phyloP scores from a whole-genome alignment of 1,140 invertebrate genomes.

The Eupeodes corollae region DNA sequence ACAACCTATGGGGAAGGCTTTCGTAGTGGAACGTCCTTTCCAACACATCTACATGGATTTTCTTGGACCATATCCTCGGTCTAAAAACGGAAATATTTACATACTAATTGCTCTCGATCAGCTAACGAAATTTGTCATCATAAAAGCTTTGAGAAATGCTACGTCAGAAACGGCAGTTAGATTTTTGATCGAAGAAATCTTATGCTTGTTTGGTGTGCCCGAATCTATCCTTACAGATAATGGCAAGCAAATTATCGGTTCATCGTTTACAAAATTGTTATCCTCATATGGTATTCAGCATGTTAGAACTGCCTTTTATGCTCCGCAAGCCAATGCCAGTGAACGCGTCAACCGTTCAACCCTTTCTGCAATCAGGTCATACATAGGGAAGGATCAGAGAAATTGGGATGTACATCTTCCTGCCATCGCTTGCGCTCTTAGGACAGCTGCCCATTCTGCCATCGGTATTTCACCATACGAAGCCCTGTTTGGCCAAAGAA shows the following conservation, averaged over 20 bases:
- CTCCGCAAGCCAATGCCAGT: constrained; percentile 2
- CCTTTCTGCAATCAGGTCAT: constrained; percentile 1
- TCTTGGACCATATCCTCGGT: constrained; percentile 1
- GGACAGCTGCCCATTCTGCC: not conserved
- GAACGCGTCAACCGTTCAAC: constrained; percentile 4
- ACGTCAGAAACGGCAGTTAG: not conserved
- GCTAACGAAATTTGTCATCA: constrained; percentile 1
- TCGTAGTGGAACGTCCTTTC: not conserved
- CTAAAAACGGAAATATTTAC: not conserved
- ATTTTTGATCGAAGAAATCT: not conserved
- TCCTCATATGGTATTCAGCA: constrained; percentile 1
- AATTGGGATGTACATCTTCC: constrained; percentile 1
- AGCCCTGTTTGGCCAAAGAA: too few species aligned
- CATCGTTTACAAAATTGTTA: constrained; percentile 1
- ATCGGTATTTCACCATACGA: too few species aligned
- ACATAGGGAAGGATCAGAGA: constrained; percentile 1
- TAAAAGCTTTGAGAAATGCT: constrained; percentile 1
- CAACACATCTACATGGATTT: constrained; percentile 3
- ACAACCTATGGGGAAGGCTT: constrained; percentile 1
- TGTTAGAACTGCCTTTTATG: not conserved
- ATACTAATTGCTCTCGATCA: constrained; percentile 3
- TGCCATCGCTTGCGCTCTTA: too few species aligned
- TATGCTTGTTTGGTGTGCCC: too few species aligned
- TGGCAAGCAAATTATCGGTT: constrained; percentile 1
- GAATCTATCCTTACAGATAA: constrained; percentile 3